A percentile compares a stretch with the other conserved stretches of the same genome.
phyloP scores from a whole-genome alignment of 2,888 invertebrate species.

The Mantis religiosa region DNA sequence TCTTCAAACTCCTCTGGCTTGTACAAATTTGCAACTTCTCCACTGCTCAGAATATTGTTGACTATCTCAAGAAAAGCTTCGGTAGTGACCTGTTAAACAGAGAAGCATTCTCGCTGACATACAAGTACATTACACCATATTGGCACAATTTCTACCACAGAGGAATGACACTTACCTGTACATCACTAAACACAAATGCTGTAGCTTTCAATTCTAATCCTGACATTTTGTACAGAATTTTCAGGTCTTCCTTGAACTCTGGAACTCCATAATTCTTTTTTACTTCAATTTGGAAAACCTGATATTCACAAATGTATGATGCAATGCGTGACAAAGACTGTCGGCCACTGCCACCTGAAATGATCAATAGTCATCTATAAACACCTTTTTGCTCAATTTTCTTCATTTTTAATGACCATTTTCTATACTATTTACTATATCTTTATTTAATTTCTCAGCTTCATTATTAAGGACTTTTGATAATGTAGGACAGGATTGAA shows the following conservation, averaged over 20 bases:
- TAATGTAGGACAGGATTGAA: no score
- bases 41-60: slow-evolving; percentile 82
- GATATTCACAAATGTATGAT: slow-evolving; percentile 74
- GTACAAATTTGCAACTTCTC: slow-evolving; percentile 84
- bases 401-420: no score
- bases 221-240: slow-evolving; percentile 63
- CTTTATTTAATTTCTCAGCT: no score
- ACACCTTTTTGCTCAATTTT: no score
- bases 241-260: slow-evolving; percentile 81
- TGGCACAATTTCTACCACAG: not conserved
- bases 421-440: no score
- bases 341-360: slow-evolving; percentile 73
- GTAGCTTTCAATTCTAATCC: slow-evolving; percentile 73
- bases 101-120: slow-evolving; percentile 15
- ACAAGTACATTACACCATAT: not conserved
- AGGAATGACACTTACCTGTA: slow-evolving; percentile 49
- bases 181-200: slow-evolving; percentile 81
- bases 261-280: slow-evolving; percentile 69
- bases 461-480: no score
- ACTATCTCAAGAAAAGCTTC: slow-evolving; percentile 83
- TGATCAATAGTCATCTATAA: not conserved
- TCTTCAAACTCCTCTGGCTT: slow-evolving; percentile 87
- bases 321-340: slow-evolving; percentile 74
- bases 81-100: slow-evolving; percentile 56
- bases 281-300: slow-evolving; percentile 73